Evolutionary conservation across 2,797 vertebrate species (phyloP), one percentile per base, ranked within the genome.

Genomic region (Glyptemys insculpta): DNA sequence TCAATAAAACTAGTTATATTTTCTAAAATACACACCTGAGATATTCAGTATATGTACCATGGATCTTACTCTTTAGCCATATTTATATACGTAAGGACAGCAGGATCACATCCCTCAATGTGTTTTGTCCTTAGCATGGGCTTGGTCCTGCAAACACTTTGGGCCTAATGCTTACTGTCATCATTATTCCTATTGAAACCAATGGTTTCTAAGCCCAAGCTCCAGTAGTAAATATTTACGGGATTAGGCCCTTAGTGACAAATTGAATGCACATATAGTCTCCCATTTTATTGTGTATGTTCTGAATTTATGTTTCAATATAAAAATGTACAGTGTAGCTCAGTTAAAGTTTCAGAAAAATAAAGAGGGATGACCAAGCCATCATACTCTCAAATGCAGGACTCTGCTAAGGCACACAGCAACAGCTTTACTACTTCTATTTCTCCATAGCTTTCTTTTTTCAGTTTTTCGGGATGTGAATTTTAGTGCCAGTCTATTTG

Each of bases 371-470:
- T 0, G 0, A 84, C 11, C 29, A 41, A 52, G 79, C 85, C 27
- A 78, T 57, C 27, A 85, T 18, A 6, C 1, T 89, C 79, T 31
- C 79, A 19, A 81, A 52, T 37, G 62, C 9, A 82, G 31, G 15
- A 6, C 65, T 91, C 68, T 81, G 31, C 72, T 29, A 84, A 87
- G 90, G n/a, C n/a, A 68, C 18, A 68, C 9, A 3, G 19, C 65
- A 68, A 68, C 57, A 12, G 10, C 6, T 87, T 78, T 82, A 49
- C 29, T 94, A 87, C 80, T 91, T 50, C 29, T 47, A 23, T 21
- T 12, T 82, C 87, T 90, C 72, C 85, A 49, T 80, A 80, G 80
- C 62, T 10, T 86, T 12, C 2, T 27, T 2, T 91, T 95, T 95
- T 74, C 50, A 56, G 87, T 52, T n/a, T 18, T 86, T 80, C 59